phyloP scores from a whole-genome alignment of 2,888 invertebrate species.

The Endotricha flammealis region DNA sequence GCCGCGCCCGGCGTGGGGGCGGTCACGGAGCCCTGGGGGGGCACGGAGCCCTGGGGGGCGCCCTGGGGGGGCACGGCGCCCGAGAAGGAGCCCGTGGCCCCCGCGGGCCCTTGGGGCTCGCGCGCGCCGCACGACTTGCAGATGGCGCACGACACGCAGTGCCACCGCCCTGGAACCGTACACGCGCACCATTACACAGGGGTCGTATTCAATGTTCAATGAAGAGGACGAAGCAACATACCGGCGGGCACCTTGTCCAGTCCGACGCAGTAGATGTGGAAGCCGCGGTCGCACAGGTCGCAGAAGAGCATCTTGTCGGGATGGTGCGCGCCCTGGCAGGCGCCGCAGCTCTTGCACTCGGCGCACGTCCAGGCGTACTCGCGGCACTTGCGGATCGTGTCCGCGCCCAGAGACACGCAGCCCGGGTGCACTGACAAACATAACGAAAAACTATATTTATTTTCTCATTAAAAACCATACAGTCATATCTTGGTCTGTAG shows the following conservation, averaged over 20 bases:
- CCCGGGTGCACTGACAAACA: conserved; percentile 84
- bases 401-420: conserved; percentile 90
- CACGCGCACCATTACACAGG: conserved; percentile 82
- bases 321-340: conserved; percentile 89
- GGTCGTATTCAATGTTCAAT: too few relatives aligned
- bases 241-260: conserved; percentile 54
- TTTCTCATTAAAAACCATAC: too few relatives aligned
- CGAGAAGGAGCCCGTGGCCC: conserved; percentile 16
- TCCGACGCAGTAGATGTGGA: conserved; percentile 95
- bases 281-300: conserved; percentile 96
- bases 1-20: conserved; percentile 22
- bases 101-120: conserved; percentile 55
- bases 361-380: conserved; percentile 96
- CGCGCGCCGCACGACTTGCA: conserved; percentile 81
- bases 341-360: conserved; percentile 93
- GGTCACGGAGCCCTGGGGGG: conserved; percentile 13
- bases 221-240: conserved; percentile 84
- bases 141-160: conserved; percentile 88
- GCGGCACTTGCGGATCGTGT: conserved; percentile 89
- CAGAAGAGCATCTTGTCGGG: conserved; percentile 91
- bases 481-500: too few relatives aligned
- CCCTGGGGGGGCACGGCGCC: conserved; percentile 17
- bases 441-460: neutral
- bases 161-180: conserved; percentile 84
- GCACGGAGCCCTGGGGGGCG: conserved; percentile 10